Conservation (phyloP, 2,113 vertebrate genomes). For the Cathartes aura region DNA sequence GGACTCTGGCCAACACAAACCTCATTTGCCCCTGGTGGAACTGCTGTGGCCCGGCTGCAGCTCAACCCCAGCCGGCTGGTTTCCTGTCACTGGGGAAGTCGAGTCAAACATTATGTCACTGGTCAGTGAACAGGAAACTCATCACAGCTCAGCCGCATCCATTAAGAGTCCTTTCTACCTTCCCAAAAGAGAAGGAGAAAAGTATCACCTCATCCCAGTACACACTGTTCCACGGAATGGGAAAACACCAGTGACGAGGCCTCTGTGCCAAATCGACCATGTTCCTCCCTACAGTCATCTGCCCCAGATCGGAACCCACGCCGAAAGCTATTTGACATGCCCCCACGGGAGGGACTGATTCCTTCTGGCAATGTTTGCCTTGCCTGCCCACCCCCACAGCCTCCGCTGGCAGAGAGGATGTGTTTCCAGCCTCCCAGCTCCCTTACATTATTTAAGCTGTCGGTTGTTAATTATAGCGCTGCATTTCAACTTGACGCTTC, state of each 20-base stretch:
- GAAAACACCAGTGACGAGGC: not conserved
- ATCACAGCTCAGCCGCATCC: not conserved
- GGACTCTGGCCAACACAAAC: not conserved
- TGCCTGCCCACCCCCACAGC: not conserved
- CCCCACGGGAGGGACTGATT: not conserved
- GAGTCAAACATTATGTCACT: not conserved
- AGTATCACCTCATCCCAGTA: not conserved
- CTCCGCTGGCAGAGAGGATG: not conserved
- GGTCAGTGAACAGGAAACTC: not conserved
- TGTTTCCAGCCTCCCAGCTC: not conserved
- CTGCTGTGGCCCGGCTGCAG: not conserved
- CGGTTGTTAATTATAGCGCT: conserved; percentile 12
- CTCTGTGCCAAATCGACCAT: not conserved
- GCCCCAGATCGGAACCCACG: rapidly evolving
- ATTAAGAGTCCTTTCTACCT: not conserved
- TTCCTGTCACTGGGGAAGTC: not conserved
- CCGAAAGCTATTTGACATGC: not conserved
- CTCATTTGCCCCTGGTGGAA: not conserved
- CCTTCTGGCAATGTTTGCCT: not conserved
- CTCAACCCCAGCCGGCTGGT: not conserved
- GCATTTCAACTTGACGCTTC: not conserved
- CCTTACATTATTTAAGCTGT: conserved; percentile 14
- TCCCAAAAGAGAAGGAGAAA: not conserved
- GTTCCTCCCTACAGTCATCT: not conserved
- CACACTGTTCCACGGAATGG: not conserved